Conservation (phyloP, 2,113 vertebrate genomes). For the Jaculus jaculus region DNA sequence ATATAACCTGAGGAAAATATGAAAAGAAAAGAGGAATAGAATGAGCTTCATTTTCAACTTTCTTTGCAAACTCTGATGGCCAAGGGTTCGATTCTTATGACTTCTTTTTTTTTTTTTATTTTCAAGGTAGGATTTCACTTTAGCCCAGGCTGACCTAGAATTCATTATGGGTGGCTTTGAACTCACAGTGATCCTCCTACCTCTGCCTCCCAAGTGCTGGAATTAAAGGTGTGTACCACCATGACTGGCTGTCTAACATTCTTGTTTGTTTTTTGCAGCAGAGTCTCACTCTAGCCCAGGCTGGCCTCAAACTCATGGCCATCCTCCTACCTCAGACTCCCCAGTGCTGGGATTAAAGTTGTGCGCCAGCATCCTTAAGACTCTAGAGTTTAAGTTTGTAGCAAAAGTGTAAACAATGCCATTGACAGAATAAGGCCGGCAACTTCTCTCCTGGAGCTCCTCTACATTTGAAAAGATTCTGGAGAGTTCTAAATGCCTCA, state of each 20-base stretch:
- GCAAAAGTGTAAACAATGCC: not conserved
- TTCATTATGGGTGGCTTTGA: too few species aligned
- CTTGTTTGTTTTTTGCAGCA: too few species aligned
- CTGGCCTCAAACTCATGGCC: too few species aligned
- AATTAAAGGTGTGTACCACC: too few species aligned
- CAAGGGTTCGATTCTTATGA: not conserved
- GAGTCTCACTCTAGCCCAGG: too few species aligned
- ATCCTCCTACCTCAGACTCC: too few species aligned
- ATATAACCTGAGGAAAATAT: not conserved
- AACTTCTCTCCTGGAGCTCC: not conserved
- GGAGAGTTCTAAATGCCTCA: not conserved
- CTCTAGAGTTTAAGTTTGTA: slow-evolving; percentile 17
- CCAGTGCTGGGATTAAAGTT: too few species aligned
- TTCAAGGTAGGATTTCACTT: too few species aligned
- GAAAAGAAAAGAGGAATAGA: not conserved
- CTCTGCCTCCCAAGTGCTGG: too few species aligned
- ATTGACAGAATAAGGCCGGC: not conserved
- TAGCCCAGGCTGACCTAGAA: too few species aligned
- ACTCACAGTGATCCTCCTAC: too few species aligned
- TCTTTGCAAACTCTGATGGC: not conserved
- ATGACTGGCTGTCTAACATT: too few species aligned
- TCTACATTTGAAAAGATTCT: not conserved
- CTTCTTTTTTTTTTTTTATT: not conserved
- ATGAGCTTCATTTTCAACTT: not conserved
- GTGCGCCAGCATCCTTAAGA: not conserved